Conservation (phyloP, 2,113 vertebrate genomes). For the Casuarius casuarius region DNA sequence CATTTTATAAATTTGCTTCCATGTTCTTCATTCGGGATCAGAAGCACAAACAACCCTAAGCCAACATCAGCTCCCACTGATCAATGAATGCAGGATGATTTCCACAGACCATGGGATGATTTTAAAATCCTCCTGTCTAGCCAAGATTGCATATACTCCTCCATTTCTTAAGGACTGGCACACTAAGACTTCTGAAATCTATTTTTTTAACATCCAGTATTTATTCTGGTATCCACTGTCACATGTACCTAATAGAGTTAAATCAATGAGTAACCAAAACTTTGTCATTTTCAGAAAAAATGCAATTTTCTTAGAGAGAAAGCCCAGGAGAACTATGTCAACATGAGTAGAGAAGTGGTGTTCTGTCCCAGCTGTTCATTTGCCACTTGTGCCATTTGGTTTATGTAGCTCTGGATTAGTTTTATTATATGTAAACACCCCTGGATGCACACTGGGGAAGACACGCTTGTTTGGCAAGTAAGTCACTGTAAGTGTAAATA, state of each 20-base stretch:
- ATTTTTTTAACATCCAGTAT: background rate
- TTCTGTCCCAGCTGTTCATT: background rate
- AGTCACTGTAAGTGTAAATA: conserved; percentile 13
- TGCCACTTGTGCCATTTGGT: background rate
- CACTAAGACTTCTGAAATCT: background rate
- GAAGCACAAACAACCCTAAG: background rate
- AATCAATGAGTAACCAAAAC: background rate
- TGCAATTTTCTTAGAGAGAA: background rate
- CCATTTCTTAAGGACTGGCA: background rate
- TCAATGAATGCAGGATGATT: background rate
- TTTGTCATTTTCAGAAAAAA: background rate
- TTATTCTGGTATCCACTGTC: background rate
- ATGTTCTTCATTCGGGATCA: background rate
- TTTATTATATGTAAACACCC: background rate
- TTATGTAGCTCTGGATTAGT: conserved; percentile 12
- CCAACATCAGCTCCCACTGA: background rate
- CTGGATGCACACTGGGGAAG: background rate
- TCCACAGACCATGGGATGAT: background rate
- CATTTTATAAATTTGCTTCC: background rate
- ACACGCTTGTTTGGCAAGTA: conserved; percentile 8
- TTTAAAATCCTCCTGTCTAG: background rate
- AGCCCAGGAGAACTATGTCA: background rate
- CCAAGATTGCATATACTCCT: background rate
- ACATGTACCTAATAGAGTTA: background rate
- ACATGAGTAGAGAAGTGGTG: background rate